These are phyloP conservation scores for Eolophus roseicapilla DNA, from an alignment of 2,113 vertebrate species.

Conservation along the genomic window DNA sequence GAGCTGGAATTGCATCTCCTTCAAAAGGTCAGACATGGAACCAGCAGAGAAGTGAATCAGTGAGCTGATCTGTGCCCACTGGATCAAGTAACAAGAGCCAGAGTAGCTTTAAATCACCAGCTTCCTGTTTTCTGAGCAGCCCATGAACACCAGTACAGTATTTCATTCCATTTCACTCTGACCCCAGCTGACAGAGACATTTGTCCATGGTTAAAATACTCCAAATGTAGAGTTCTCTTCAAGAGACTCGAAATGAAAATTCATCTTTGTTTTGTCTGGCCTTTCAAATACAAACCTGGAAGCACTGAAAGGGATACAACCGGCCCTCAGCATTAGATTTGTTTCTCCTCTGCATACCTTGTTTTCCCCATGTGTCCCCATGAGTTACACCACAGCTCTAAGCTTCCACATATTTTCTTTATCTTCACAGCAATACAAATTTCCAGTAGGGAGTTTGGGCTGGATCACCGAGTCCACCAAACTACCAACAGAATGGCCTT, in stretches of 20 bases:
- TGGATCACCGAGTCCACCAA: not conserved
- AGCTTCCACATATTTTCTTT: not conserved
- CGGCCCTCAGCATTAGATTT: not conserved
- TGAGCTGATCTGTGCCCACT: not conserved
- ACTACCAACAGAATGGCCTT: not conserved
- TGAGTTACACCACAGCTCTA: not conserved
- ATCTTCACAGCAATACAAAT: not conserved
- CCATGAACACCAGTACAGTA: not conserved
- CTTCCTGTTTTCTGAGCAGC: not conserved
- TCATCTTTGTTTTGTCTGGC: not conserved
- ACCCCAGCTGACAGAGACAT: not conserved
- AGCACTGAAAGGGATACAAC: not conserved
- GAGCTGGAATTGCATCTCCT: not conserved
- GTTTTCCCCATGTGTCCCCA: not conserved
- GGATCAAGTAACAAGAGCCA: not conserved
- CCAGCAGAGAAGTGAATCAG: not conserved
- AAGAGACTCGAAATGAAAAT: not conserved
- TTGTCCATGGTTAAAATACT: not conserved
- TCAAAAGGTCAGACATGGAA: not conserved
- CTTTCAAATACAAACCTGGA: not conserved
- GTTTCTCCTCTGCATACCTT: not conserved
- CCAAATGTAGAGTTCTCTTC: not conserved
- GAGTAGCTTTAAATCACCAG: not conserved
- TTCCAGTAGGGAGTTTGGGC: not conserved
- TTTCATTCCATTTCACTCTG: not conserved